phyloP scores from a whole-genome alignment of 2,888 invertebrate genomes.

The Periphyllus acericola region DNA sequence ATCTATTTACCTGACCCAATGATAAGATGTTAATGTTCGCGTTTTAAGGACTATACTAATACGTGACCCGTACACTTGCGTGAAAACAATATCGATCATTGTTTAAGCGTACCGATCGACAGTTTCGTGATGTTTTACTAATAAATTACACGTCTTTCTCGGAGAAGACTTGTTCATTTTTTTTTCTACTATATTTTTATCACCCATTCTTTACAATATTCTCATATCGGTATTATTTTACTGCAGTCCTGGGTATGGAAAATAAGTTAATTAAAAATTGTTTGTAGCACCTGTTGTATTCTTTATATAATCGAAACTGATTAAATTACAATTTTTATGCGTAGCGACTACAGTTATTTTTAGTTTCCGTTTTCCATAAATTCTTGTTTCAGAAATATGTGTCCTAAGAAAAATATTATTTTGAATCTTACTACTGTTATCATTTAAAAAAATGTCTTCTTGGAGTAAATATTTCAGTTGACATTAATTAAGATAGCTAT shows the following conservation, averaged over 20 bases:
- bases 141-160: no score
- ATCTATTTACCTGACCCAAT: no score
- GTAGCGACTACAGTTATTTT: not conserved
- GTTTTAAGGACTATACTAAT: no score
- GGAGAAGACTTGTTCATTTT: no score
- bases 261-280: not conserved
- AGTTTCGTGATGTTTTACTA: no score
- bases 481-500: constrained; percentile 23
- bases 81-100: no score
- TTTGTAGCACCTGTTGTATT: not conserved
- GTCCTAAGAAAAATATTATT: not conserved
- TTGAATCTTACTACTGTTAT: not conserved
- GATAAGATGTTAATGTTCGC: no score
- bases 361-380: not conserved
- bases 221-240: not conserved
- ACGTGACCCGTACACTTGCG: no score
- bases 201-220: no score
- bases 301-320: not conserved
- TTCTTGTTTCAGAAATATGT: not conserved
- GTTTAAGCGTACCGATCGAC: no score
- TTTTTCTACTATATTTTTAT: no score
- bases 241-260: not conserved
- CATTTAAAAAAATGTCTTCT: not conserved
- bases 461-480: constrained; percentile 15
- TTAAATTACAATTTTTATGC: no score